Conservation (phyloP, 2,888 invertebrate genomes). For the Taphrorychus bicolor region DNA sequence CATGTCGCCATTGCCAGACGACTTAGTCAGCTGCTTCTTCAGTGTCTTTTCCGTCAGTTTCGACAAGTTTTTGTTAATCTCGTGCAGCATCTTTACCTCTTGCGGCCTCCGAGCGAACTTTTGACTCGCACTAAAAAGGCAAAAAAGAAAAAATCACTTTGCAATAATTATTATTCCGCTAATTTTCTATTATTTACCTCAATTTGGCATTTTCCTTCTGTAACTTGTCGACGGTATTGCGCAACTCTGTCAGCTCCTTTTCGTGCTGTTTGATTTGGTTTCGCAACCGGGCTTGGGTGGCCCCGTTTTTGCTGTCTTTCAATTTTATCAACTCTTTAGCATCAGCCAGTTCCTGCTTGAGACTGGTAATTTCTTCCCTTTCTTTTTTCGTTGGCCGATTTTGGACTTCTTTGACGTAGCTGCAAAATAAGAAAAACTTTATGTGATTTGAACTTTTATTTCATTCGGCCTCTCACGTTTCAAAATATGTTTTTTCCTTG, state of each 20-base stretch:
- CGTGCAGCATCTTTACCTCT: conserved; percentile 78
- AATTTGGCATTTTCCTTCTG: conserved; percentile 72
- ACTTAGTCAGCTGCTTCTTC: conserved; percentile 43
- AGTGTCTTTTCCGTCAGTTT: conserved; percentile 56
- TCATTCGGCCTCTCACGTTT: conserved; percentile 40
- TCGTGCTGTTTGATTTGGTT: conserved; percentile 77
- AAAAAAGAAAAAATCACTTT: too few relatives aligned
- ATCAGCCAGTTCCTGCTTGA: conserved; percentile 71
- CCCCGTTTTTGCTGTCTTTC: conserved; percentile 77
- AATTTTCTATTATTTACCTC: conserved; percentile 41
- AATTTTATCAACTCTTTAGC: conserved; percentile 72
- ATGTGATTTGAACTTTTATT: neutral
- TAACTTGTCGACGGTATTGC: conserved; percentile 71
- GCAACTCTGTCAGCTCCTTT: conserved; percentile 71
- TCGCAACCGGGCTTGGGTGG: conserved; percentile 74
- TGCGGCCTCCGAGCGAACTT: conserved; percentile 64
- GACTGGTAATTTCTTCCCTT: conserved; percentile 70
- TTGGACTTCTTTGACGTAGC: conserved; percentile 72
- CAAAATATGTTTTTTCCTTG: conserved; percentile 65
- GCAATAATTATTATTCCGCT: neutral
- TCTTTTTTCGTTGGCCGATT: conserved; percentile 72
- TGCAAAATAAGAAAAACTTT: conserved; percentile 38
- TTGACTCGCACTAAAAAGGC: conserved; percentile 64
- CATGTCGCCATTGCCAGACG: conserved; percentile 23
- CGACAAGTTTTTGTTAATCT: conserved; percentile 71